phyloP scores from a whole-genome alignment of 2,113 vertebrate species.

The Nothobranchius furzeri region DNA sequence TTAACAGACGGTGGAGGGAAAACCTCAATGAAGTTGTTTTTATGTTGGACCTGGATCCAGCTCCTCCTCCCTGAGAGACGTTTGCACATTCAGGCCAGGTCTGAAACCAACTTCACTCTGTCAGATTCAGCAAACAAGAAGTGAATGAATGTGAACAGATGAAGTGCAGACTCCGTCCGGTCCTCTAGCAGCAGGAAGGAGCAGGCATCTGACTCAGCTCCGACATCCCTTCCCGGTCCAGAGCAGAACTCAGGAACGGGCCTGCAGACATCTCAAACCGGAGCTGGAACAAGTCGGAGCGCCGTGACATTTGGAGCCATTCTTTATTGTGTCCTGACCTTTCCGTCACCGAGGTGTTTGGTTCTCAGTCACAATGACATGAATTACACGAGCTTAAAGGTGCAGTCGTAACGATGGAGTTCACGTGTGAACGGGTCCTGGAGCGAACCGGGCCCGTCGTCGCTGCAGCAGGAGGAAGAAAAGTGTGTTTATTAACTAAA shows the following conservation, averaged over 20 bases:
- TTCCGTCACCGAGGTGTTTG: not conserved
- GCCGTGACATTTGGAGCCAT: slow-evolving; percentile 25
- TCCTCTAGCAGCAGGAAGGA: not conserved
- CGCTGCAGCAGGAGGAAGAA: too few species aligned
- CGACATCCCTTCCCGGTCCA: slow-evolving; percentile 9
- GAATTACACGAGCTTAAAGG: too few species aligned
- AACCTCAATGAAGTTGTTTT: too few species aligned
- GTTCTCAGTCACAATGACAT: not conserved
- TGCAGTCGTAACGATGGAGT: too few species aligned
- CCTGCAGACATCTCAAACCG: not conserved
- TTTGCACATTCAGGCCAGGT: too few species aligned
- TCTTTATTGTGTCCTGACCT: slow-evolving; percentile 31
- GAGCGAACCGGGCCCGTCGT: too few species aligned
- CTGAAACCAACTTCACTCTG: not conserved
- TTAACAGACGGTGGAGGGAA: too few species aligned
- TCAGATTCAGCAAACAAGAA: not conserved
- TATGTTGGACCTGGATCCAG: too few species aligned
- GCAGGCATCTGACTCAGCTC: not conserved
- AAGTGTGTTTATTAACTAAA: too few species aligned
- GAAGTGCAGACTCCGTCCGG: not conserved
- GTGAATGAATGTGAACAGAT: slow-evolving; percentile 12
- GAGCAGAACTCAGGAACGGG: not conserved
- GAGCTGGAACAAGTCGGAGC: not conserved
- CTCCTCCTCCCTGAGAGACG: not conserved
- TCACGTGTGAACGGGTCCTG: too few species aligned